Conservation (phyloP, 2,113 vertebrate genomes). For the Morone chrysops region DNA sequence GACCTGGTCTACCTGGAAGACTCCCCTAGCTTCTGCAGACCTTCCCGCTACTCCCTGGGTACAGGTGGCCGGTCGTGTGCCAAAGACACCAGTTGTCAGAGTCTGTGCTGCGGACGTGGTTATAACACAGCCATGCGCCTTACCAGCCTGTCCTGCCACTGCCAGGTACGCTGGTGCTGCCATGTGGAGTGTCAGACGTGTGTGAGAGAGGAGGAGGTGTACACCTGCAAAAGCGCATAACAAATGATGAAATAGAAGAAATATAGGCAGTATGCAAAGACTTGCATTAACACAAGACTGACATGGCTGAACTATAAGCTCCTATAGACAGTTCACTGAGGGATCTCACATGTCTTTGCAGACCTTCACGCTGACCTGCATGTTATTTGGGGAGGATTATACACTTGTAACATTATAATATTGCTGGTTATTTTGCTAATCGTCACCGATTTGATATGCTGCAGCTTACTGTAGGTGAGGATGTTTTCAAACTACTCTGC, state of each 20-base stretch:
- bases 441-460: slow-evolving; percentile 37
- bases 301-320: slow-evolving; percentile 33
- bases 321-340: slow-evolving; percentile 11
- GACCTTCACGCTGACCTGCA: slow-evolving; percentile 36
- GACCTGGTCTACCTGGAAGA: slow-evolving; percentile 97
- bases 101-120: slow-evolving; percentile 95
- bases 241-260: not conserved
- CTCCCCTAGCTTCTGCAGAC: slow-evolving; percentile 96
- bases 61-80: slow-evolving; percentile 91
- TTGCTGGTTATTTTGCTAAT: slow-evolving; percentile 35
- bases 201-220: slow-evolving; percentile 93
- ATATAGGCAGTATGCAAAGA: slow-evolving; percentile 22
- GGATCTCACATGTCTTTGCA: slow-evolving; percentile 24
- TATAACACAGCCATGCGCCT: slow-evolving; percentile 96
- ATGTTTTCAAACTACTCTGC: slow-evolving; percentile 41
- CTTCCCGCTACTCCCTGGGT: slow-evolving; percentile 93
- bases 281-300: slow-evolving; percentile 5
- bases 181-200: slow-evolving; percentile 98
- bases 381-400: slow-evolving; percentile 48
- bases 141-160: slow-evolving; percentile 95
- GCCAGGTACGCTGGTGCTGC: slow-evolving; percentile 99
- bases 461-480: slow-evolving; percentile 49
- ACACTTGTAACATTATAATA: slow-evolving; percentile 41
- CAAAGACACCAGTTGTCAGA: slow-evolving; percentile 94
- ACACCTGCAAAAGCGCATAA: slow-evolving; percentile 95